Base-by-base conservation (phyloP, 2,113 vertebrate genomes). In the Perognathus longimembris region DNA sequence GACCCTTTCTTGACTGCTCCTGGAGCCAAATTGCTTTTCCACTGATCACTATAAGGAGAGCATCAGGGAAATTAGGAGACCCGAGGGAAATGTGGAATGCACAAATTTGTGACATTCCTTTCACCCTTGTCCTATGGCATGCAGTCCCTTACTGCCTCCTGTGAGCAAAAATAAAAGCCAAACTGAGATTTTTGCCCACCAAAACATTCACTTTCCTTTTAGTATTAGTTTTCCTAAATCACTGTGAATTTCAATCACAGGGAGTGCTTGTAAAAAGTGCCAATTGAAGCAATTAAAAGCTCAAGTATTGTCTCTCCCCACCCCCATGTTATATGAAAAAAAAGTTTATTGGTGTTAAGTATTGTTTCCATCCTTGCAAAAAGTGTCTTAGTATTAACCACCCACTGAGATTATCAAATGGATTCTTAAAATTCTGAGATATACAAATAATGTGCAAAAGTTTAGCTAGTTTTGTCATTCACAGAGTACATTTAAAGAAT, bases 381-480 rank as follows among this genome's bases (percentile, higher is more conserved):
- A 78, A 82, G 42, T 54, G 6, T 63, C 45, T 66, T 76, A 86
- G 50, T 66, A 71, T 77, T 94, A 94, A 32, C 20, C 32, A 17
- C 83, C 92, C 21, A 74, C 38, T 77, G 85, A 82, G 73, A 86
- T 73, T 45, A 73, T 87, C 77, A 88, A 78, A 59, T 74, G 64
- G 74, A 20, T 54, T 90, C 86, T 94, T 91, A 90, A 82, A 77
- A 81, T 69, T 76, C 36, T 66, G 28, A 92, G 50, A 71, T 50
- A 76, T 67, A 82, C 12, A 77, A 96, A 92, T 32, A 85, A 59
- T 71, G 22, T 86, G 40, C 91, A 94, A 87, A 90, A 59, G 26
- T 30, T 88, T 12, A 73, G 36, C 66, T 85, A 91, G 76, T 79
- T 77, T 87, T 7, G 8, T 66, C 63, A 73, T 79, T 92, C 89